Conservation (phyloP, 2,888 invertebrate species). For the Thymelicus acteon region DNA sequence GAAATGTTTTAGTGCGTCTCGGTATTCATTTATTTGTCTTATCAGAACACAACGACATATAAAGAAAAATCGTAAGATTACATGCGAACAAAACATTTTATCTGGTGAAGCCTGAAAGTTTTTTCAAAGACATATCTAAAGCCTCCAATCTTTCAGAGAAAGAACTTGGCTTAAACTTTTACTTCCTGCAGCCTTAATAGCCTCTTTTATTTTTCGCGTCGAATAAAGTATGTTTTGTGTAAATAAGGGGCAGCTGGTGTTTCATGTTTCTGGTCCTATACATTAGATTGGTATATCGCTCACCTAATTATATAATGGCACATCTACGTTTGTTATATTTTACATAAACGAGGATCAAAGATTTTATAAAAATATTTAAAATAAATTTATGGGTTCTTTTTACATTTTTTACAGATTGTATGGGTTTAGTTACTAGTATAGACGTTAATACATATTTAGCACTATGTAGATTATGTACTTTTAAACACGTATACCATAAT, state of each 20-base stretch:
- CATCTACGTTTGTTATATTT: no score
- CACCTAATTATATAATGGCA: no score
- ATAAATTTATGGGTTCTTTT: no score
- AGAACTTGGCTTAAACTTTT: slow-evolving; percentile 67
- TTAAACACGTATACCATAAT: no score
- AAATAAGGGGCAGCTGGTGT: slow-evolving; percentile 36
- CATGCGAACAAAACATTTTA: slow-evolving; percentile 75
- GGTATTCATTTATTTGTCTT: slow-evolving; percentile 45
- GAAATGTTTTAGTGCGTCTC: slow-evolving; percentile 8
- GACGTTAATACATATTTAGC: no score
- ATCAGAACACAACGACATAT: slow-evolving; percentile 66
- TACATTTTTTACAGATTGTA: no score
- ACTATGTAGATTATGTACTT: no score
- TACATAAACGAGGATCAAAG: no score
- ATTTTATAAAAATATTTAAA: no score
- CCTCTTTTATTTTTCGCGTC: slow-evolving; percentile 53
- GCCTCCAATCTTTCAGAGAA: slow-evolving; percentile 68
- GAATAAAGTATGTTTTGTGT: slow-evolving; percentile 45
- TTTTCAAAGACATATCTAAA: slow-evolving; percentile 67
- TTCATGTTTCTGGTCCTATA: slow-evolving; percentile 40
- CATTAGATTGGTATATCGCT: slow-evolving; percentile 38
- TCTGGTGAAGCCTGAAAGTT: slow-evolving; percentile 66
- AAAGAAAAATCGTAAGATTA: slow-evolving; percentile 73
- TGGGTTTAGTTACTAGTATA: no score
- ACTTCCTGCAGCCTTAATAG: slow-evolving; percentile 64